Evolutionary conservation across 2,888 invertebrate genomes (phyloP).

Genomic region (Syrphus vitripennis): DNA sequence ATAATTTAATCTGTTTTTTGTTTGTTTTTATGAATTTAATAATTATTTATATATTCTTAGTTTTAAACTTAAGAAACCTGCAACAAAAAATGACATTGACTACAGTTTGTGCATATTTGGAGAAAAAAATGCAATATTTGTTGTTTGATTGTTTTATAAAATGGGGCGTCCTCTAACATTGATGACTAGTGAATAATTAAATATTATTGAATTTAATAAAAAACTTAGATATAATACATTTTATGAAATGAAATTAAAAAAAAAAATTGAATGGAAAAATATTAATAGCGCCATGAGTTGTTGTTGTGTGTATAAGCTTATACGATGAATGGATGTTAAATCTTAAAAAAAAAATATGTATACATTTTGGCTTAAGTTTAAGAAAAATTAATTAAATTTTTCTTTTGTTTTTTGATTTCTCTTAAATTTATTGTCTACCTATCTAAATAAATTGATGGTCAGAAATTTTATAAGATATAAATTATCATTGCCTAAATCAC

Average conservation of each 20-base stretch:
- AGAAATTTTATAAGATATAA: conserved; percentile 63
- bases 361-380: conserved; percentile 49
- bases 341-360: conserved; percentile 4
- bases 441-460: conserved; percentile 3
- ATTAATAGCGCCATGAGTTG: background rate
- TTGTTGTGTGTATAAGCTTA: background rate
- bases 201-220: conserved; percentile 36
- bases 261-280: conserved; percentile 15
- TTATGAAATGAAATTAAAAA: conserved; percentile 34
- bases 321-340: background rate
- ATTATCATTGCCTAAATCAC: conserved; percentile 67
- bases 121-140: background rate
- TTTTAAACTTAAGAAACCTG: conserved; percentile 6
- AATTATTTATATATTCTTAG: background rate
- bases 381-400: conserved; percentile 15
- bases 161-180: conserved; percentile 49
- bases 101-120: conserved; percentile 31
- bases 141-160: background rate
- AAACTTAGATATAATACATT: conserved; percentile 18
- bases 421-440: background rate
- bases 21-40: background rate
- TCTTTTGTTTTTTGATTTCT: background rate
- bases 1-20: background rate
- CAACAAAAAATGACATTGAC: conserved; percentile 51
- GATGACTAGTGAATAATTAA: conserved; percentile 67